Evolutionary conservation across 2,888 invertebrate genomes (phyloP), one percentile per base, ranked within the genome.

Genomic region (Acrocera orbiculus): DNA sequence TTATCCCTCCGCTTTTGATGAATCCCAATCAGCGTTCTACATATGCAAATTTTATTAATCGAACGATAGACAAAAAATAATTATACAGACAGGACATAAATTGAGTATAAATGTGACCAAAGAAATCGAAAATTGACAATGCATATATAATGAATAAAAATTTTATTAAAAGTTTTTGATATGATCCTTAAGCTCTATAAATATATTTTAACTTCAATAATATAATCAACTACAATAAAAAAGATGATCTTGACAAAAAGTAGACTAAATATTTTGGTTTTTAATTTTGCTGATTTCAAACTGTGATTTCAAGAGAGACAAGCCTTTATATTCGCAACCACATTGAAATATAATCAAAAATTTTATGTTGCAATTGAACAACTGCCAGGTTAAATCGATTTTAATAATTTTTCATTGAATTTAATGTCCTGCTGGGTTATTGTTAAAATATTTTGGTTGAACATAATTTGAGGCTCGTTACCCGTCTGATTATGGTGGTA

Each of bases 81-180:
- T 39, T 37, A 37, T 33, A 37, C 34, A 37, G 35, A 40, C 40
- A 37, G 37, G 33, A 35, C 26, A 30, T 37, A 40, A 40, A 37
- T 37, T 37, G 37, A 27, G 27, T 37, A 40, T 38, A 38, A 40
- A 40, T 40, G 35, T 30, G 38, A 32, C 29, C 32, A 33, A n/a
- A 36, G 36, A 40, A 40, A 38, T 40, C 38, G 40, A 36, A 40
- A 40, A 40, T 40, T 40, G 36, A 38, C 37, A 40, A 40, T 40
- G 38, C 38, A 40, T 40, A 34, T 36, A 40, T 40, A 40, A 38
- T 38, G 36, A 38, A 40, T 38, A 34, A 30, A 30, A 9, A 9
- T n/a, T 33, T 7, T 27, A 10, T 22, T 4, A 22, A 10, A 8
- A 22, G 10, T 19, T 19, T 19, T n/a, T n/a, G n/a, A n/a, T n/a